Evolutionary conservation across 2,113 vertebrate genomes (phyloP), one percentile per base, ranked within the genome.

Genomic region (Heliornis fulica): DNA sequence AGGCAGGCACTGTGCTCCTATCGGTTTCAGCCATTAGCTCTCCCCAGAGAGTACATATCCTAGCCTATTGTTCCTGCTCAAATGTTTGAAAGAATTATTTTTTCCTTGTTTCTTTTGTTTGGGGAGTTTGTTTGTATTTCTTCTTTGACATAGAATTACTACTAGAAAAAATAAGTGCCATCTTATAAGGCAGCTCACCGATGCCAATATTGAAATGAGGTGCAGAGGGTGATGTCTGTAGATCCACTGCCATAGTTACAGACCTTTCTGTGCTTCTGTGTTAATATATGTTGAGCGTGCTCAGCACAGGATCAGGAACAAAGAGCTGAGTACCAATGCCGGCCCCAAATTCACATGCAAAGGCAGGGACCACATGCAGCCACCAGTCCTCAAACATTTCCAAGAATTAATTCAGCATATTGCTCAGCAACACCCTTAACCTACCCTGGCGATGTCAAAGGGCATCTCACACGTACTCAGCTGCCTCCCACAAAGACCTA

Each of bases 71-170:
- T 97, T 96, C 94, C 95, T 86, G 84, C 95, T 92, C 92, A 91
- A 93, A 91, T 83, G 93, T 96, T 96, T 92, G 93, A 97, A 96
- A 96, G 82, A 96, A 96, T 91, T 97, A 96, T 97, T 97, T 97
- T 97, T 96, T 93, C 95, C 96, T 97, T 96, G 91, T 34, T 93
- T 45, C 95, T 97, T 97, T 97, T 96, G 94, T 96, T 83, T 79
- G 56, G 51, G 53, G 63, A 89, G 74, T 96, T 96, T 97, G 95
- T 97, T 96, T 96, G 92, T 93, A 45, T 89, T 97, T 97, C 93
- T 93, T 93, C 75, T 90, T 43, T 77, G 89, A 87, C 93, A 69
- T 92, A 75, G 78, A 94, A 92, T 96, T 95, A 95, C 88, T 91
- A 92, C 61, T 9, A 65, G 70, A 56, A 53, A 45, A 72, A 85